These are phyloP conservation scores for Euura lappo DNA, from an alignment of 1,140 invertebrate genomes.

Conservation along the genomic window DNA sequence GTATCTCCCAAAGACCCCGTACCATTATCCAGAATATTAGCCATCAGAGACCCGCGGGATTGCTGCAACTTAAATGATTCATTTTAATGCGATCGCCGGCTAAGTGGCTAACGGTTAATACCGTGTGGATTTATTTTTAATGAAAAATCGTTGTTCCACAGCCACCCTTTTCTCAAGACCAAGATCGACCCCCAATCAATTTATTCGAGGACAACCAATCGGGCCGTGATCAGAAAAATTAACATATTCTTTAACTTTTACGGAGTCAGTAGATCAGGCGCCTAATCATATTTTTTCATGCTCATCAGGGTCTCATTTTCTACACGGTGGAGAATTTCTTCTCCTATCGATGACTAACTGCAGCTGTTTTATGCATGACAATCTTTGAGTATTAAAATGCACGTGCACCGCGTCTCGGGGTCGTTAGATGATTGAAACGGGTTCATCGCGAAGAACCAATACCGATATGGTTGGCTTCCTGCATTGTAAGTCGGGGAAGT, in stretches of 20 bases:
- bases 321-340: too few relatives aligned
- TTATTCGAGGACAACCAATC: too few relatives aligned
- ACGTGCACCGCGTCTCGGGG: neutral
- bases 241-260: too few relatives aligned
- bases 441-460: neutral
- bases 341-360: too few relatives aligned
- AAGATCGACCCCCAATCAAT: neutral
- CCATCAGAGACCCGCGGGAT: constrained; percentile 57
- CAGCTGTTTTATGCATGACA: too few relatives aligned
- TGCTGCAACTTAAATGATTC: constrained; percentile 61
- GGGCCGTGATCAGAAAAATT: too few relatives aligned
- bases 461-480: neutral
- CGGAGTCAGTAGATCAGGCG: too few relatives aligned
- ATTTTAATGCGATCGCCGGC: constrained; percentile 57
- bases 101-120: constrained; percentile 47
- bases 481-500: neutral
- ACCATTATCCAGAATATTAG: constrained; percentile 60
- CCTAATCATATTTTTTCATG: too few relatives aligned
- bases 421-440: neutral
- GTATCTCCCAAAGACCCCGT: constrained; percentile 40
- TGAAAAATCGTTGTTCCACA: constrained; percentile 30
- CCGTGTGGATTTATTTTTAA: constrained; percentile 49
- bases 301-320: too few relatives aligned
- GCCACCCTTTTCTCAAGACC: neutral
- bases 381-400: too few relatives aligned